phyloP scores from a whole-genome alignment of 2,888 invertebrate genomes.

The Frankliniella fusca region DNA sequence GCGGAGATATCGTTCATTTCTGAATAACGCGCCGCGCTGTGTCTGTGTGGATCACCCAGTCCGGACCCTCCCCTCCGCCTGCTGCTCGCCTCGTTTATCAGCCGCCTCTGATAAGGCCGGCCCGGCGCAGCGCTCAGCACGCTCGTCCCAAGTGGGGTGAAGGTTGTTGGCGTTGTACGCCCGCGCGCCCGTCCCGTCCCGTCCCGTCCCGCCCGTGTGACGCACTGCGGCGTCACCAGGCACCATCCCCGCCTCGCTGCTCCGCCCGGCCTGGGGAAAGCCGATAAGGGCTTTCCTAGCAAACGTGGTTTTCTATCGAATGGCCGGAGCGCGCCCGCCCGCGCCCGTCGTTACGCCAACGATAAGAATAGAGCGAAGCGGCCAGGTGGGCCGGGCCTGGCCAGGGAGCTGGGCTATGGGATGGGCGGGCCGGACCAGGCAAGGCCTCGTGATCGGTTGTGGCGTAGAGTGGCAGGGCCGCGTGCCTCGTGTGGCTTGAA shows the following conservation, averaged over 20 bases:
- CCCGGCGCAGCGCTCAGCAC: not conserved
- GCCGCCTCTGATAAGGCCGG: not conserved
- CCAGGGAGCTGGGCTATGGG: no score
- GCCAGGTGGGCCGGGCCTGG: not conserved
- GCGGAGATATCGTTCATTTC: no score
- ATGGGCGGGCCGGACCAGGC: no score
- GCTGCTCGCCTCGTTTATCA: not conserved
- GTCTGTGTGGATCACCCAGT: no score
- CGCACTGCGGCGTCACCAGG: not conserved
- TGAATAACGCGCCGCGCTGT: no score
- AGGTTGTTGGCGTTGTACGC: not conserved
- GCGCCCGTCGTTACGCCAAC: no score
- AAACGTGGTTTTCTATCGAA: no score
- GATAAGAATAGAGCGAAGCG: not conserved
- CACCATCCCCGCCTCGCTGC: not conserved
- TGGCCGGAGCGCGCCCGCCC: no score
- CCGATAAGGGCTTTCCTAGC: no score
- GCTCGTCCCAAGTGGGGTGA: not conserved
- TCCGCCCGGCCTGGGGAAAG: not conserved
- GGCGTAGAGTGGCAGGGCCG: no score
- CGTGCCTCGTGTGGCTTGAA: no score
- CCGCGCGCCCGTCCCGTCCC: not conserved
- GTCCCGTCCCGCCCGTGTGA: not conserved
- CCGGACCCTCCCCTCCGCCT: not conserved
- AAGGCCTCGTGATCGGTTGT: no score